Conservation (phyloP, 2,113 vertebrate genomes). For the Amphilophus citrinellus region DNA sequence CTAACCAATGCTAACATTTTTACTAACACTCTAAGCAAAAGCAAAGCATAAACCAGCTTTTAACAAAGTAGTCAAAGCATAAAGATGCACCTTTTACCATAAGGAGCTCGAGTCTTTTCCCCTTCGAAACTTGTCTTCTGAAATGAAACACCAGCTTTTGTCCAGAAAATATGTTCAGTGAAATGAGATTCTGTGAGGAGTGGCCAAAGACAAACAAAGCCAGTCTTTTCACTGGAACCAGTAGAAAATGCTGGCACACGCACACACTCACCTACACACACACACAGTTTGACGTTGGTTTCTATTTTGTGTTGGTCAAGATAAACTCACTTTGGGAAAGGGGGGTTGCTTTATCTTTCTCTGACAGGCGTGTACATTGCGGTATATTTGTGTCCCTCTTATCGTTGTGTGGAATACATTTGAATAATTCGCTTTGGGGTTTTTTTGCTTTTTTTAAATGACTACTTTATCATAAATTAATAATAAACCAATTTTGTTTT, state of each 20-base stretch:
- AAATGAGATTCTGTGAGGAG: conserved; percentile 42
- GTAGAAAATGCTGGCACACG: not conserved
- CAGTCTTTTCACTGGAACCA: conserved; percentile 27
- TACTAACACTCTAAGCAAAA: not conserved
- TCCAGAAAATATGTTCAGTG: not conserved
- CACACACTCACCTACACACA: not conserved
- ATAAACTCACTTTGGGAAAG: not conserved
- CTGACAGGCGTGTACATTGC: not conserved
- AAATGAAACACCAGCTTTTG: not conserved
- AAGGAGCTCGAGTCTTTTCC: not conserved
- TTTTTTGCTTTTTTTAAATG: not conserved
- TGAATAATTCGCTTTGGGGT: not conserved
- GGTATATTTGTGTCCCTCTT: not conserved
- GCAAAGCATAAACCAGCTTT: not conserved
- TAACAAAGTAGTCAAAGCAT: not conserved
- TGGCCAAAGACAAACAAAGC: conserved; percentile 29
- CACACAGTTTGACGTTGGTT: not conserved
- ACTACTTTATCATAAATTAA: not conserved
- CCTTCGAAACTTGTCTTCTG: not conserved
- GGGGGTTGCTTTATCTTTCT: conserved; percentile 5
- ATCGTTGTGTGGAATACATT: not conserved
- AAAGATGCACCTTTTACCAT: conserved; percentile 13
- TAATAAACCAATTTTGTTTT: not conserved
- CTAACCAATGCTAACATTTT: not conserved
- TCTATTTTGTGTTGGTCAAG: not conserved